Evolutionary conservation across 2,797 vertebrate species (phyloP).

Genomic region (Tangara arthus): DNA sequence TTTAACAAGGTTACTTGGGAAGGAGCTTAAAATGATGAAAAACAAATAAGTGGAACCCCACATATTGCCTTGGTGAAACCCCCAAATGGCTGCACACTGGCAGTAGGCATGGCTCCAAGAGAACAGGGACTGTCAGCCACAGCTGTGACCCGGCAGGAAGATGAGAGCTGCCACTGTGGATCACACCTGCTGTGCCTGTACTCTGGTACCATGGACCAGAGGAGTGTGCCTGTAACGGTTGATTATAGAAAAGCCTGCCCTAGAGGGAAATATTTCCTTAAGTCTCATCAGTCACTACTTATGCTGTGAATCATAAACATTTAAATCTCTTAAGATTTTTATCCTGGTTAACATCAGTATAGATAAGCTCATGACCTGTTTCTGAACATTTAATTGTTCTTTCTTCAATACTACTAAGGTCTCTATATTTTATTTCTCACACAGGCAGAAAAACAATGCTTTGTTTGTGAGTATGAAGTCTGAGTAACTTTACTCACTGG

Average conservation of each 20-base stretch:
- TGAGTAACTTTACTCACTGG: background rate
- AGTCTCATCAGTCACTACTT: constrained; percentile 35
- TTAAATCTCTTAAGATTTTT: constrained; percentile 61
- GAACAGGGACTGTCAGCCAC: background rate
- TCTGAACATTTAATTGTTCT: constrained; percentile 13
- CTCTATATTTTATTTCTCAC: background rate
- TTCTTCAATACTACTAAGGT: background rate
- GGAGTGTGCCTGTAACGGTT: background rate
- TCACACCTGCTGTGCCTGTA: background rate
- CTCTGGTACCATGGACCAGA: background rate
- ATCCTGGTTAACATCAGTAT: constrained; percentile 38
- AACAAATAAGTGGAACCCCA: background rate
- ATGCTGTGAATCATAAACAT: constrained; percentile 34
- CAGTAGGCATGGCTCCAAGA: background rate
- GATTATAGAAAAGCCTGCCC: constrained; percentile 31
- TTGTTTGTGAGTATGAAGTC: background rate
- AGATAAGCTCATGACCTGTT: constrained; percentile 46
- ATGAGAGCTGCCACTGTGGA: background rate
- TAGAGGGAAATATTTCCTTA: constrained; percentile 32
- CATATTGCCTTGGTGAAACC: background rate
- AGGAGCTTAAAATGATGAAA: background rate
- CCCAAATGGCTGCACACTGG: accelerated
- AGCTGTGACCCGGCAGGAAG: background rate
- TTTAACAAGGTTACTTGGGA: background rate
- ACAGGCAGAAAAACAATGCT: background rate